Base-by-base conservation (phyloP, 2,797 vertebrate genomes). In the Bovichtus diacanthus region DNA sequence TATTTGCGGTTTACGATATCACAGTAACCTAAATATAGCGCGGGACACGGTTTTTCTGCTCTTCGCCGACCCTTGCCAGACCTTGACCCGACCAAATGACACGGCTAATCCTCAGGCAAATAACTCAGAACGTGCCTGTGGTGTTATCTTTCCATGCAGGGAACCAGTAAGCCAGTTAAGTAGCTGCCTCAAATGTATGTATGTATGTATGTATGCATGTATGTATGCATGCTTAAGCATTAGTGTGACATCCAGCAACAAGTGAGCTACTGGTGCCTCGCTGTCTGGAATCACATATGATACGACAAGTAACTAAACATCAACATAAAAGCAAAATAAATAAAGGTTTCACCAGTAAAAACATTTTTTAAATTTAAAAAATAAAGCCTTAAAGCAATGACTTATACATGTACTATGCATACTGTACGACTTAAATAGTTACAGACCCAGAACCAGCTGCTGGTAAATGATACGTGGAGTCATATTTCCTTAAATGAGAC, bases 71-170 rank as follows among this genome's bases (percentile, higher is more conserved):
- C 11, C 38, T n/a, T 21, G 29, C 49, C 65, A 53, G 55, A 73
- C 62, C 36, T 39, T 0, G 3, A 62, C 80, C 43, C 56, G 68
- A 78, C 55, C 47, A 58, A 58, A 39, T 44, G 70, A 60, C 74
- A 61, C 21, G 5, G 41, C 9, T 29, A 51, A 44, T 39, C 34
- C 61, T 71, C 21, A n/a, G 3, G 21, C 61, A 44, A 51, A 44
- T 65, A 71, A 80, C 82, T 39, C 70, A 64, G 10, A 64, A 66
- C 41, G 83, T 72, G 66, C 64, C 13, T 23, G 21, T 7, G 74
- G 78, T 50, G 59, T 87, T 38, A 36, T 47, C 44, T 87, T 78
- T 16, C 81, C 56, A 75, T 79, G 56, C n/a, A 62, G 68, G 23
- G 31, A 60, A 65, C 18, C 41, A 75, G 15, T 78, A 44, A 83